phyloP scores from a whole-genome alignment of 2,797 vertebrate genomes.

The Spea hammondii region DNA sequence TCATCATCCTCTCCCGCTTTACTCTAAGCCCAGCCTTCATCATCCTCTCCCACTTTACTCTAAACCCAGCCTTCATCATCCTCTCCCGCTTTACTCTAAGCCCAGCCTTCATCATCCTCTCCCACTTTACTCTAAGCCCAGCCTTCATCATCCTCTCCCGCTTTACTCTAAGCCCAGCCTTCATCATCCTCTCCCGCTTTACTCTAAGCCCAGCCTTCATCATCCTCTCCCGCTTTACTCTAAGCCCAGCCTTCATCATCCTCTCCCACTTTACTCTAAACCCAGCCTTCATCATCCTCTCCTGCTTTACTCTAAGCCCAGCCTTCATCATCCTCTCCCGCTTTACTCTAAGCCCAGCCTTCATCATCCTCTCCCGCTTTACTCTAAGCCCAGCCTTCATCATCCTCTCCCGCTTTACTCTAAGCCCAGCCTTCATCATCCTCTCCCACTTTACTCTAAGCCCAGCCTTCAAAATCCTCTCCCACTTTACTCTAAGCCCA shows the following conservation, averaged over 20 bases:
- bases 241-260: background rate
- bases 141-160: too few species aligned
- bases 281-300: background rate
- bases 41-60: background rate
- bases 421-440: background rate
- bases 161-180: background rate
- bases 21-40: background rate
- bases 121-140: background rate
- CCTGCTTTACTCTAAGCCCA: background rate
- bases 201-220: background rate
- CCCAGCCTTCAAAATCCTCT: too few species aligned
- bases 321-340: background rate
- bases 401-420: background rate
- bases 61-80: background rate
- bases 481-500: too few species aligned
- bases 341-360: background rate
- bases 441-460: background rate
- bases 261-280: background rate
- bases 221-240: background rate
- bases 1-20: background rate
- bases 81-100: background rate
- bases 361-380: background rate
- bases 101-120: background rate
- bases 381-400: background rate
- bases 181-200: background rate